These are phyloP conservation scores for Amiota mariae DNA, from an alignment of 2,888 invertebrate species.

Conservation along the genomic window DNA sequence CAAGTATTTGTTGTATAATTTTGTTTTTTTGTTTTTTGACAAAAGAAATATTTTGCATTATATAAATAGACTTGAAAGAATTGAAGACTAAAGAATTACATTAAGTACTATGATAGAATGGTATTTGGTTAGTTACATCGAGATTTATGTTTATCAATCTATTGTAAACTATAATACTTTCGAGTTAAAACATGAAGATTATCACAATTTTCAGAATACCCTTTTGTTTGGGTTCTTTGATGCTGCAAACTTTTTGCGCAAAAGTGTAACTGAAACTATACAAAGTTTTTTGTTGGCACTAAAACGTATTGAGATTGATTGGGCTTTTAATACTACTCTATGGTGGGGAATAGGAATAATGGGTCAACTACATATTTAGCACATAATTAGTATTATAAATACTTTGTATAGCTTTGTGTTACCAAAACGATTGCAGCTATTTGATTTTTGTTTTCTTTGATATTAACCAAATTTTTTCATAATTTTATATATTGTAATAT, in stretches of 20 bases:
- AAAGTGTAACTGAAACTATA: slow-evolving; percentile 61
- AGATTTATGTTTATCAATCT: neutral
- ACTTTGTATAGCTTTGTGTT: slow-evolving; percentile 48
- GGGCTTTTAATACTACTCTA: slow-evolving; percentile 28
- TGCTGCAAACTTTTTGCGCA: slow-evolving; percentile 71
- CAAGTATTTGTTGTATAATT: slow-evolving; percentile 3
- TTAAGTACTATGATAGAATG: no score
- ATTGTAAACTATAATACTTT: slow-evolving; percentile 52
- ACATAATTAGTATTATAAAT: no score
- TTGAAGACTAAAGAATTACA: slow-evolving; percentile 16
- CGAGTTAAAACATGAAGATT: slow-evolving; percentile 3
- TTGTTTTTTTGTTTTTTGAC: slow-evolving; percentile 32
- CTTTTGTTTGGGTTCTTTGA: neutral
- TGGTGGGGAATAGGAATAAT: neutral
- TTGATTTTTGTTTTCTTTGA: slow-evolving; percentile 3
- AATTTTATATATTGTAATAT: neutral
- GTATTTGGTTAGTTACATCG: slow-evolving; percentile 25
- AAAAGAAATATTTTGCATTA: slow-evolving; percentile 22
- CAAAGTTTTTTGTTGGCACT: slow-evolving; percentile 41
- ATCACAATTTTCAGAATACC: neutral
- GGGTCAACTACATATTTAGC: neutral
- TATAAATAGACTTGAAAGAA: slow-evolving; percentile 4
- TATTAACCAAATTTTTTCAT: slow-evolving; percentile 1
- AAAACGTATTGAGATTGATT: slow-evolving; percentile 19
- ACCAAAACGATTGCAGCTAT: slow-evolving; percentile 70